Evolutionary conservation across 2,888 invertebrate genomes (phyloP).

Genomic region (Diadegma fenestrale): DNA sequence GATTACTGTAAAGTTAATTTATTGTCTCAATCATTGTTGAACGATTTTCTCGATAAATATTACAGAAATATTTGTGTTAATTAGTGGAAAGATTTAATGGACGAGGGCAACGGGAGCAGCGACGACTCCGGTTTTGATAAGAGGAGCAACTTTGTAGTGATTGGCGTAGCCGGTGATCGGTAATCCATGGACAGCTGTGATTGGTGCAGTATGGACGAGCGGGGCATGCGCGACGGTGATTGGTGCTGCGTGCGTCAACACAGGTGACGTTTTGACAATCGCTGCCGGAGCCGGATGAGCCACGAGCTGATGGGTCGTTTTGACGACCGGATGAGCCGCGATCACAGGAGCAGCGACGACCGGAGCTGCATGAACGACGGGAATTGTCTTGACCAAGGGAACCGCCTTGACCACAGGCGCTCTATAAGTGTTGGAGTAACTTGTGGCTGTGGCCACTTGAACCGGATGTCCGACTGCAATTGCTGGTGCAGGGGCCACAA

Average conservation of each 20-base stretch:
- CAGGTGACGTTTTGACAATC: constrained; percentile 51
- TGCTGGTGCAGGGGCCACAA: constrained; percentile 73
- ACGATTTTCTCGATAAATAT: constrained; percentile 23
- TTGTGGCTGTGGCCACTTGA: constrained; percentile 46
- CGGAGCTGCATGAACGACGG: constrained; percentile 82
- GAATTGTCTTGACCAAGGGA: constrained; percentile 75
- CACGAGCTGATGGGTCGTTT: constrained; percentile 49
- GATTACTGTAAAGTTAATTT: constrained; percentile 7
- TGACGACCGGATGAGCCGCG: constrained; percentile 72
- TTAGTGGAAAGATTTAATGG: not conserved
- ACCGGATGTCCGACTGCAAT: constrained; percentile 85
- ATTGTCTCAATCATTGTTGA: not conserved
- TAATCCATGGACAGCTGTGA: constrained; percentile 52
- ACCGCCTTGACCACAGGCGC: constrained; percentile 82
- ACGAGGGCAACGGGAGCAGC: constrained; percentile 15
- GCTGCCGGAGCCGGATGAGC: constrained; percentile 41
- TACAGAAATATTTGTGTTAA: not conserved
- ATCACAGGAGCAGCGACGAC: constrained; percentile 79
- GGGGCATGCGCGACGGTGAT: constrained; percentile 39
- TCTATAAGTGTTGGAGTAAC: constrained; percentile 84
- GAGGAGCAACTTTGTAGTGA: constrained; percentile 84
- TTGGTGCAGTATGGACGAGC: constrained; percentile 55
- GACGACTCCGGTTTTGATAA: constrained; percentile 8
- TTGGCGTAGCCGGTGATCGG: constrained; percentile 87
- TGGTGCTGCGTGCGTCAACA: constrained; percentile 42